These are phyloP conservation scores for Discoglossus pictus DNA, from an alignment of 2,797 vertebrate genomes.

Conservation along the genomic window DNA sequence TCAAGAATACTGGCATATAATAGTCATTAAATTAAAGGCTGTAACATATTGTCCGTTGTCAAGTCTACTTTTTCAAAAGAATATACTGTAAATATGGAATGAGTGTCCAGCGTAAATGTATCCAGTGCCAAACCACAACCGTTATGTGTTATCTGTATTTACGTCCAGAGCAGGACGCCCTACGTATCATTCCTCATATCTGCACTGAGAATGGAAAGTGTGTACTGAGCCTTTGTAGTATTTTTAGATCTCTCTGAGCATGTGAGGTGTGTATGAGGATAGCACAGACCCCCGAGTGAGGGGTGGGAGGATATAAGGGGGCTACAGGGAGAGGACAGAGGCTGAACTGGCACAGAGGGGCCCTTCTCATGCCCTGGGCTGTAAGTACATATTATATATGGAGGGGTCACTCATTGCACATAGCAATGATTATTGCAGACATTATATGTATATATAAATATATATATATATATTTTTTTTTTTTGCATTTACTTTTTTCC, in stretches of 20 bases:
- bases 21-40: too few species aligned
- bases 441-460: too few species aligned
- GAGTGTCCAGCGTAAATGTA: too few species aligned
- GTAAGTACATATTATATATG: slow-evolving; percentile 37
- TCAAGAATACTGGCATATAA: too few species aligned
- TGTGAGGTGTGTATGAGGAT: slow-evolving; percentile 54
- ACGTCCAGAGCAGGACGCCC: slow-evolving; percentile 9
- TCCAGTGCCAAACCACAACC: too few species aligned
- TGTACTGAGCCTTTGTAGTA: slow-evolving; percentile 66
- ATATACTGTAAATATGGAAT: too few species aligned
- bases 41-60: too few species aligned
- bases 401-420: too few species aligned
- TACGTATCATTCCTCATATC: neutral
- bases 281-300: slow-evolving; percentile 50
- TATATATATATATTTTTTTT: too few species aligned
- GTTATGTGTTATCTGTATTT: slow-evolving; percentile 3
- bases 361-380: neutral
- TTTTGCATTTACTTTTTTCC: too few species aligned
- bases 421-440: neutral
- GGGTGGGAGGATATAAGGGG: slow-evolving; percentile 33
- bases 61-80: too few species aligned
- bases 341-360: neutral
- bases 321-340: neutral
- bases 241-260: slow-evolving; percentile 77
- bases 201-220: slow-evolving; percentile 19